Evolutionary conservation across 2,797 vertebrate species (phyloP), one percentile per base, ranked within the genome.

Genomic region (Otolemur crassicaudatus): DNA sequence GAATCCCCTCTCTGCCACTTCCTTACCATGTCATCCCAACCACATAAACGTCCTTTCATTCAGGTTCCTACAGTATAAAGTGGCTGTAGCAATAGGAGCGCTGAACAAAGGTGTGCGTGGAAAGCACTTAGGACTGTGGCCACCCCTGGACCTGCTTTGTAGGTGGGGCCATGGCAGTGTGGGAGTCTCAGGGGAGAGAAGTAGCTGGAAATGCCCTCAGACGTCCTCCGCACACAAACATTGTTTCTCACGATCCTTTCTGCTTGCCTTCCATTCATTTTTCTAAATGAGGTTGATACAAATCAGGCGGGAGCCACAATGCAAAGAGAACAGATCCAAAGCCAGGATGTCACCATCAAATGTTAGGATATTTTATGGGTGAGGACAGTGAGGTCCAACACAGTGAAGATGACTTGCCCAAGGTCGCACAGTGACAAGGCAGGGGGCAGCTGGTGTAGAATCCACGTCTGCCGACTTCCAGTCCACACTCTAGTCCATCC

Each of bases 151-250:
- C 31, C 37, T 7, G n/a, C 82, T 23, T 16, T 3, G 0, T 0
- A 1, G 67, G 61, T 37, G 1, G 31, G 22, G 1, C 1, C 17
- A 34, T 9, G 23, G 61, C 8, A 16, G 90, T 58, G 5, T 58
- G 40, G 65, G 96, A 92, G 56, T 14, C 49, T 29, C 61, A 65
- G 86, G 95, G 53, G 84, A 83, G 80, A 88, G 91, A 70, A 7
- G 11, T 7, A 80, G 75, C 82, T 92, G 11, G 7, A 87, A 91
- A 46, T 22, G 37, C 19, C 31, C 63, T 29, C 67, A 0, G 29
- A 2, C 20, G 25, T n/a, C 16, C 65, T 93, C 25, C 19, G 53
- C 25, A 65, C 20, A 69, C 53, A 58, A 6, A 23, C 19, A 2
- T 22, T 20, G 12, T 20, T 76, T 43, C 19, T 37, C 17, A 1